Percentiles rank a stretch among this genome's conserved stretches.
These are phyloP conservation scores for Syngnathus rostellatus DNA, from an alignment of 2,797 vertebrate species.

Conservation along the genomic window DNA sequence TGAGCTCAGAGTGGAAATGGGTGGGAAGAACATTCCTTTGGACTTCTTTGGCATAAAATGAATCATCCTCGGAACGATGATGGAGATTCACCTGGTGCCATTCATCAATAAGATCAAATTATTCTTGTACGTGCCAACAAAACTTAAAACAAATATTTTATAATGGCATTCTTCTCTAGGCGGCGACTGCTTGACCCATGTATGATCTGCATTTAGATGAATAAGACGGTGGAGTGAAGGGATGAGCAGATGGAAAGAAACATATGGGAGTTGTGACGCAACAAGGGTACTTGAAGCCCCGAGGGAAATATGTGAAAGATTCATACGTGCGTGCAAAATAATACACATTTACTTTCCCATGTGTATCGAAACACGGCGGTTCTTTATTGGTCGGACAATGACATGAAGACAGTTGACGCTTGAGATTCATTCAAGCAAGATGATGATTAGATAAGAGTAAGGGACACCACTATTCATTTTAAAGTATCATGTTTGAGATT, in stretches of 20 bases:
- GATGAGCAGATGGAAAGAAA: constrained; percentile 42
- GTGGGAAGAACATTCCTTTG: background rate
- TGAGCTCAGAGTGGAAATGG: background rate
- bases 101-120: background rate
- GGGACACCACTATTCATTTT: background rate
- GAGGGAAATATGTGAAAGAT: constrained; percentile 40
- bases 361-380: constrained; percentile 10
- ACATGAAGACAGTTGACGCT: constrained; percentile 8
- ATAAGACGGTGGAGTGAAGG: constrained; percentile 20
- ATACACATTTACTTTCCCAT: constrained; percentile 29
- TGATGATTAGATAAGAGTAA: background rate
- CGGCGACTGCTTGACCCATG: constrained; percentile 15
- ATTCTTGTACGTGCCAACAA: constrained; percentile 3
- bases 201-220: constrained; percentile 16
- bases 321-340: constrained; percentile 36
- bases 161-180: constrained; percentile 16
- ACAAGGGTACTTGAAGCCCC: constrained; percentile 36
- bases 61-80: background rate
- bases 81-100: background rate
- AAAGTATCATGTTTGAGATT: background rate
- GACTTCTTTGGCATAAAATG: background rate
- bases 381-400: constrained; percentile 7
- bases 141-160: constrained; percentile 14
- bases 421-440: background rate
- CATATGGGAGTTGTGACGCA: constrained; percentile 47